A percentile compares a stretch with the other conserved stretches of the same genome.
Conservation (phyloP, 23 tunicate genomes). For the Oikopleura vanhoeffeni region DNA sequence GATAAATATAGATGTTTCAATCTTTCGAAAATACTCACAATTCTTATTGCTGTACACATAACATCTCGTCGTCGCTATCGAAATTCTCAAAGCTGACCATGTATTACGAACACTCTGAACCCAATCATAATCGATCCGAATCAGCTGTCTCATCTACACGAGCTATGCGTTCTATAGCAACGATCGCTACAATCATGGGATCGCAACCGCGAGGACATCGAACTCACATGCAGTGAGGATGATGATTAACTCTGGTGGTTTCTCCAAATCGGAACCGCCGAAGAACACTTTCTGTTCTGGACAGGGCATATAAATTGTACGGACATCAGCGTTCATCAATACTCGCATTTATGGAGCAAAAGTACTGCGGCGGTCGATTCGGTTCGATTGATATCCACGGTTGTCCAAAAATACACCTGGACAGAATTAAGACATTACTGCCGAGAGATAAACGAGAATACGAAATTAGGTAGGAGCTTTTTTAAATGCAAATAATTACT, state of each 20-base stretch:
- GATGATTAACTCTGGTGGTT: background rate
- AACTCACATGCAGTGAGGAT: background rate
- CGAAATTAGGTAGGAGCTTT: too few species aligned
- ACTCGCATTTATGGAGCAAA: conserved; percentile 70
- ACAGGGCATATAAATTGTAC: conserved; percentile 33
- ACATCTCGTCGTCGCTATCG: too few species aligned
- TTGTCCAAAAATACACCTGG: conserved; percentile 28
- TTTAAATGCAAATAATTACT: background rate
- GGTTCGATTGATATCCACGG: conserved; percentile 77
- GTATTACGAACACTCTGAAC: too few species aligned
- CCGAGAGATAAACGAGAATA: conserved; percentile 28
- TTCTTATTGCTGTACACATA: too few species aligned
- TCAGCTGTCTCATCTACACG: too few species aligned
- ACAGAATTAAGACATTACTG: conserved; percentile 32
- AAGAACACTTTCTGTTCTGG: conserved; percentile 27
- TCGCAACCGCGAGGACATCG: background rate
- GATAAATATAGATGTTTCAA: too few species aligned
- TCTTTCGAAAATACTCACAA: too few species aligned
- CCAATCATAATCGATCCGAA: too few species aligned
- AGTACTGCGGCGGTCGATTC: conserved; percentile 46
- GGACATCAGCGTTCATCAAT: conserved; percentile 54
- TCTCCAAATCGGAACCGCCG: conserved; percentile 36
- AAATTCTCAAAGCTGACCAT: too few species aligned
- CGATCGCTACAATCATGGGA: background rate
- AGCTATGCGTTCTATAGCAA: background rate